A percentile compares a stretch with the other conserved stretches of the same genome.
Evolutionary conservation across 2,888 invertebrate genomes (phyloP).

Genomic region (Habrosyne pyritoides): DNA sequence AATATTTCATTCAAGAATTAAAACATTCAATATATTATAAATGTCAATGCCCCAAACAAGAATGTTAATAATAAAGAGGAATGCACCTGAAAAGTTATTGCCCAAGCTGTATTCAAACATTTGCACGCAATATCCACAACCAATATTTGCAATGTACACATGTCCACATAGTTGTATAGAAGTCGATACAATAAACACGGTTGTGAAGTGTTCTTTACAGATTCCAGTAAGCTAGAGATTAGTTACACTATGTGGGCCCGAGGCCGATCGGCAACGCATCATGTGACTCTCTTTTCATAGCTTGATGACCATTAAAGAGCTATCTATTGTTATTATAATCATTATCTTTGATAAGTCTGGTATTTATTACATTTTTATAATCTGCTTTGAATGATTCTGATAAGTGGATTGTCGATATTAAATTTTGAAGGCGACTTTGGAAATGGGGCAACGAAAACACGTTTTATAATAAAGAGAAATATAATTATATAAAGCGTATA

Average conservation of each 20-base stretch:
- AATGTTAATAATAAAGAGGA: not conserved
- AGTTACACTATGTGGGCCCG: slow-evolving; percentile 51
- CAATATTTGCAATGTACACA: slow-evolving; percentile 15
- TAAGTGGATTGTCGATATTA: not conserved
- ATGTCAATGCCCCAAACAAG: not conserved
- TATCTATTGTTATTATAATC: slow-evolving; percentile 4
- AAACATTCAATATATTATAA: not conserved
- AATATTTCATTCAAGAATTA: too few relatives aligned
- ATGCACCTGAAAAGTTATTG: not conserved
- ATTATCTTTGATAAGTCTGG: not conserved
- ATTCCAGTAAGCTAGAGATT: slow-evolving; percentile 56
- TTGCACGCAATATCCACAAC: not conserved
- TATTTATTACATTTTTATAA: not conserved
- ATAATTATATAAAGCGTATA: too few relatives aligned
- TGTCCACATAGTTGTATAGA: slow-evolving; percentile 28
- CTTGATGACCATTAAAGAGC: not conserved
- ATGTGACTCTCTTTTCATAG: slow-evolving; percentile 24
- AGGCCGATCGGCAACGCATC: slow-evolving; percentile 40
- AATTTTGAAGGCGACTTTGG: not conserved
- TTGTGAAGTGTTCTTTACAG: slow-evolving; percentile 40
- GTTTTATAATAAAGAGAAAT: too few relatives aligned
- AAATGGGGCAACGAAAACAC: too few relatives aligned
- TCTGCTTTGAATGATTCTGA: too few relatives aligned
- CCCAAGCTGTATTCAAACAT: not conserved
- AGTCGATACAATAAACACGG: slow-evolving; percentile 35